Evolutionary conservation across 2,888 invertebrate species (phyloP).

Genomic region (Dryocosmus kuriphilus): DNA sequence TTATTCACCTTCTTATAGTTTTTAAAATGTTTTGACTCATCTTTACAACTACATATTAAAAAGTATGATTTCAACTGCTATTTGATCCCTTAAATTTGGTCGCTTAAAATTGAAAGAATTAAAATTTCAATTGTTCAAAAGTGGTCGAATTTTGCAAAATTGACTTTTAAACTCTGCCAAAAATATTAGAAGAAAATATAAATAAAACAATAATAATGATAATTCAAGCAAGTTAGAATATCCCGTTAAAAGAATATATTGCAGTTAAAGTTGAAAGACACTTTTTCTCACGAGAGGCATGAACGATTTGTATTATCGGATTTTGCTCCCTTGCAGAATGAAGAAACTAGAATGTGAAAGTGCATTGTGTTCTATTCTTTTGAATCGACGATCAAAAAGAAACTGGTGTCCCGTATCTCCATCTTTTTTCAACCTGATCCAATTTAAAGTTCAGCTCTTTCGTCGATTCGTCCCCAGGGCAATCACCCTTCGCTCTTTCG

Average conservation of each 20-base stretch:
- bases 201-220: background rate
- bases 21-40: too few relatives aligned
- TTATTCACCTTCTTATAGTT: too few relatives aligned
- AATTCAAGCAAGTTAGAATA: background rate
- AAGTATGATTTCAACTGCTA: too few relatives aligned
- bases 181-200: background rate
- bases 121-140: too few relatives aligned
- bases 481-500: conserved; percentile 31
- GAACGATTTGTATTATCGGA: conserved; percentile 36
- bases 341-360: conserved; percentile 40
- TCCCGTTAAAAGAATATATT: background rate
- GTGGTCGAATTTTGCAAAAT: too few relatives aligned
- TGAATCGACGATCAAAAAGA: conserved; percentile 8
- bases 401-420: conserved; percentile 32
- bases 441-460: conserved; percentile 38
- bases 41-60: too few relatives aligned
- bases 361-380: conserved; percentile 39
- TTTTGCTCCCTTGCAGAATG: conserved; percentile 33
- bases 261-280: background rate
- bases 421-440: conserved; percentile 39
- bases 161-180: too few relatives aligned
- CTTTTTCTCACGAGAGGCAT: conserved; percentile 31
- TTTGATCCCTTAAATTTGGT: too few relatives aligned
- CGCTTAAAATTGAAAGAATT: too few relatives aligned
- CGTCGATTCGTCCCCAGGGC: conserved; percentile 14